Conservation (phyloP, 2,797 vertebrate species). For the Odontamblyopus lacepedii region DNA sequence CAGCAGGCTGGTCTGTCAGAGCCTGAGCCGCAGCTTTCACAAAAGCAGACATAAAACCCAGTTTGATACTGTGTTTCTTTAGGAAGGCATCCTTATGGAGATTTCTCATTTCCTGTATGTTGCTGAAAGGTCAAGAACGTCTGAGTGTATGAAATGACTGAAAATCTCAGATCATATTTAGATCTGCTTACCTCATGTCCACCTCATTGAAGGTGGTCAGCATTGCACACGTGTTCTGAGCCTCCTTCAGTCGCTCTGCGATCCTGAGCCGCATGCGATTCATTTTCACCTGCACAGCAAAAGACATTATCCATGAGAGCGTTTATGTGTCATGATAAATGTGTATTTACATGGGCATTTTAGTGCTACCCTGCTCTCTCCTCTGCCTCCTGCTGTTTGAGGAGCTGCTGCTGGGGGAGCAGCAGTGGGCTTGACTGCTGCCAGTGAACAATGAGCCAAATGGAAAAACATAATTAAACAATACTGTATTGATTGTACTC, state of each 20-base stretch:
- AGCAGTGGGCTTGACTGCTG: conserved; percentile 87
- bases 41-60: conserved; percentile 99
- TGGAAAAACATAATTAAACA: neutral
- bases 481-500: neutral
- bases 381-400: conserved; percentile 73
- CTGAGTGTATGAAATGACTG: conserved; percentile 39
- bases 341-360: neutral
- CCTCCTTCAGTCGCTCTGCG: conserved; percentile 96
- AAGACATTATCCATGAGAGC: neutral
- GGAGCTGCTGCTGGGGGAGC: conserved; percentile 63
- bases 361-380: conserved; percentile 89
- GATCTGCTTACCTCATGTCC: conserved; percentile 90
- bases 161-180: neutral
- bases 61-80: conserved; percentile 94
- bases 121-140: conserved; percentile 74
- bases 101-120: conserved; percentile 93
- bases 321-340: neutral
- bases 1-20: conserved; percentile 90
- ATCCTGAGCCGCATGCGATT: conserved; percentile 98
- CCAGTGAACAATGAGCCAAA: conserved; percentile 76
- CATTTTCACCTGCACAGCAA: conserved; percentile 90
- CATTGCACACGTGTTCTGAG: conserved; percentile 97
- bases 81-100: conserved; percentile 92
- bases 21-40: conserved; percentile 96
- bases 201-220: conserved; percentile 98